Evolutionary conservation across 2,113 vertebrate species (phyloP), one percentile per base, ranked within the genome.

Genomic region (Lampris megalopsis): DNA sequence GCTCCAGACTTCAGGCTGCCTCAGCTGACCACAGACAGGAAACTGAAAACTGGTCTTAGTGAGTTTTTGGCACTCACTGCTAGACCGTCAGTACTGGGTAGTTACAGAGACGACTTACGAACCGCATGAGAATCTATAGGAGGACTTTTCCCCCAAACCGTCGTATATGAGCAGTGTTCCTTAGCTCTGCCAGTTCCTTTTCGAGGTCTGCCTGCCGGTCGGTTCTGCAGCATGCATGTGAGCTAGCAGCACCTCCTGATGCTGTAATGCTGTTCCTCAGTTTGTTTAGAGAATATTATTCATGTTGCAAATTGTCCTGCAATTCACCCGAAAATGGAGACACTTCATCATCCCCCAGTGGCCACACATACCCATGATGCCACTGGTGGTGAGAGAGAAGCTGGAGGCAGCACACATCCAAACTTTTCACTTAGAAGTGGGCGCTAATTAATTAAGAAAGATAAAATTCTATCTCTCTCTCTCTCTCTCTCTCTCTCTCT

Each of bases 391-490:
- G 9, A 2, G 40, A 9, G 41, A 73, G 43, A 63, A 57, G 68
- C 71, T 71, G 74, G 66, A 62, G 63, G 53, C 57, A 7, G 13
- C 11, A 6, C 80, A 69, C 48, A 56, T 49, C 43, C 57, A 48
- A 82, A 71, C 53, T 73, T 78, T 75, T 38, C 53, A 43, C 75
- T 72, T 66, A 73, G 61, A 72, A 83, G 71, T 1, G 52, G 76
- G 62, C 9, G 42, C 36, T 64, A 78, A 77, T 86, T 77, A 80
- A 85, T 85, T 65, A 72, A 59, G 38, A 71, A 37, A 59, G 84
- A 81, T 59, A 7, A 56, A 79, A 68, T 50, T 75, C 35, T 63
- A 62, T 71, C 70, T 77, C 68, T 24, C 5, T 50, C 37, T 64
- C 42, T 61, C 38, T 45, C 10, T 53, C 61, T 66, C 42, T 66